Conservation (phyloP, 2,113 vertebrate species). For the Nycticebus coucang region DNA sequence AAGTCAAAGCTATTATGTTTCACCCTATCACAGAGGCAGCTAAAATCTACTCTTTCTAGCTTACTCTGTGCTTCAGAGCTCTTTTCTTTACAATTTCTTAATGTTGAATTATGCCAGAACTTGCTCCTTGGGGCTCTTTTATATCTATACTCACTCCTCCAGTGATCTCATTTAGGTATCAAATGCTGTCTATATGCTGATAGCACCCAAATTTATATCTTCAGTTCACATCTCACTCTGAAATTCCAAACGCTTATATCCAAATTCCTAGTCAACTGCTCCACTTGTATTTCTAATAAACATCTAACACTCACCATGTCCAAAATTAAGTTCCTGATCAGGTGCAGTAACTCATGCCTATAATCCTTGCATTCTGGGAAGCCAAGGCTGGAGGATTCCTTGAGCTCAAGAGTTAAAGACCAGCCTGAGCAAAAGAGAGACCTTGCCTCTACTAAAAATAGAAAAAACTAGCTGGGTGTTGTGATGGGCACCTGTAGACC, state of each 20-base stretch:
- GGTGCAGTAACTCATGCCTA: too few species aligned
- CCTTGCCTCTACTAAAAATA: too few species aligned
- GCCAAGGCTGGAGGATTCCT: too few species aligned
- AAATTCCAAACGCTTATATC: not conserved
- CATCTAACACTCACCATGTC: not conserved
- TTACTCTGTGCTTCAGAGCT: not conserved
- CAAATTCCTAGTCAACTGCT: not conserved
- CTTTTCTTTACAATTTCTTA: not conserved
- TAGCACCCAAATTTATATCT: not conserved
- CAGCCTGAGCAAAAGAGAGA: too few species aligned
- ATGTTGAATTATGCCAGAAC: not conserved
- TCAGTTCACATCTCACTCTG: not conserved
- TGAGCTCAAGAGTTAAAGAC: too few species aligned
- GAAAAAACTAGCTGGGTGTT: too few species aligned
- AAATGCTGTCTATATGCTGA: not conserved
- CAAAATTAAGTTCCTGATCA: not conserved
- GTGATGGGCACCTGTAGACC: too few species aligned
- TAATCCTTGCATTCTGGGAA: too few species aligned
- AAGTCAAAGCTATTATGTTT: not conserved
- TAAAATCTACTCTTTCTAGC: not conserved
- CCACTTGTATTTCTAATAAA: not conserved
- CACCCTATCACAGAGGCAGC: not conserved
- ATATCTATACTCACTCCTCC: not conserved
- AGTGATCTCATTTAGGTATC: not conserved
- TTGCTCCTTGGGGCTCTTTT: not conserved